Base-by-base conservation (phyloP, 2,888 invertebrate genomes). In the Coelopa pilipes region DNA sequence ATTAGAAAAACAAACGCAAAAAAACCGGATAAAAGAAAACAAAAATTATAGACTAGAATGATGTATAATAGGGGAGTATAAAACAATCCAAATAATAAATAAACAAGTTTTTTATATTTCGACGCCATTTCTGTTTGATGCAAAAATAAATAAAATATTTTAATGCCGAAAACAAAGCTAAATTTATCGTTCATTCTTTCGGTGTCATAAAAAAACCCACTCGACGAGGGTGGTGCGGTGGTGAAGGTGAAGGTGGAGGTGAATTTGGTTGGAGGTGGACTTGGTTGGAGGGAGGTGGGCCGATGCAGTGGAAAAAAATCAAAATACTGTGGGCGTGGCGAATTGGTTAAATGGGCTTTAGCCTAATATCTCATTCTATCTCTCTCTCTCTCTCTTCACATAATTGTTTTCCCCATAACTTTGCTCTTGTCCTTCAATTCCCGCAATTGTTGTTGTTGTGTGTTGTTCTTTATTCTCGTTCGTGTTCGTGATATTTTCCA, bases 111-210 rank as follows among this genome's bases (percentile, higher is more conserved):
- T 15, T 5, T 53, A n/a, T n/a, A n/a, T 53, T 53, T 53, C 13
- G 53, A 34, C 34, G 34, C 34, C 34, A 34, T 53, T 53, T 53
- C 53, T 13, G 53, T 53, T 53, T 53, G n/a, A 53, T 5, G 3
- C 53, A 53, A 53, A 53, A 53, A 53, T 53, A 53, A 53, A 53
- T 53, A 53, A 53, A 53, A 53, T 53, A 53, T 53, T 15, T 15
- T 15, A 53, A 53, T 53, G n/a, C 13, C 53, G n/a, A 53, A 53
- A 53, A 53, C n/a, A 53, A 53, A 53, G 53, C 13, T 13, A 53
- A 53, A 53, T 53, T 53, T 53, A 53, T 34, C 53, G 53, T n/a
- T 13, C 53, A 53, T 53, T 53, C 10, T 11, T 2, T 2, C 10
- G 53, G n/a, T 53, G n/a, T 7, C 4, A 53, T 49, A 53, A 53